phyloP scores from a whole-genome alignment of 2,113 vertebrate species.

The Copsychus sechellarum region DNA sequence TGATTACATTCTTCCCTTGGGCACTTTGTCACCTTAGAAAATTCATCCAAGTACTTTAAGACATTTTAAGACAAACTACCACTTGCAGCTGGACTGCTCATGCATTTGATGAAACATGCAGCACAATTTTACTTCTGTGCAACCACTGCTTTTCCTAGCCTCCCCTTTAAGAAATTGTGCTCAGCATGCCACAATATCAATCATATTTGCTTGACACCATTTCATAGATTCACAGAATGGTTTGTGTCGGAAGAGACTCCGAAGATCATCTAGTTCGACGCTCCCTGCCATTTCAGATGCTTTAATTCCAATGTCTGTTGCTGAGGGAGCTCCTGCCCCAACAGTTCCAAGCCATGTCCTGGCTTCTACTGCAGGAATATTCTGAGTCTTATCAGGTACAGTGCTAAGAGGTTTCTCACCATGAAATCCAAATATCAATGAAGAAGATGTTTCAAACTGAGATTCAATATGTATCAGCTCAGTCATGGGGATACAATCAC shows the following conservation, averaged over 20 bases:
- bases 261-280: neutral
- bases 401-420: neutral
- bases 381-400: neutral
- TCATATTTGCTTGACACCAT: neutral
- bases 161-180: neutral
- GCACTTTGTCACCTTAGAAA: neutral
- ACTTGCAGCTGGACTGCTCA: neutral
- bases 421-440: neutral
- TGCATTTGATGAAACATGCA: neutral
- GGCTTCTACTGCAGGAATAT: neutral
- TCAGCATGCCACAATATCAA: neutral
- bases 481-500: neutral
- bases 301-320: rapidly evolving
- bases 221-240: neutral
- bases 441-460: neutral
- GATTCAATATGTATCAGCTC: neutral
- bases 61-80: neutral
- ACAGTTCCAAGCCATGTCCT: neutral
- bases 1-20: neutral
- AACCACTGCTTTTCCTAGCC: neutral
- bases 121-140: neutral
- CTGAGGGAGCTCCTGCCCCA: neutral
- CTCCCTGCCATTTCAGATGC: neutral
- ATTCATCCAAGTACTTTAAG: neutral
- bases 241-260: neutral